Evolutionary conservation across 2,113 vertebrate genomes (phyloP).

Genomic region (Pyrgilauda ruficollis): DNA sequence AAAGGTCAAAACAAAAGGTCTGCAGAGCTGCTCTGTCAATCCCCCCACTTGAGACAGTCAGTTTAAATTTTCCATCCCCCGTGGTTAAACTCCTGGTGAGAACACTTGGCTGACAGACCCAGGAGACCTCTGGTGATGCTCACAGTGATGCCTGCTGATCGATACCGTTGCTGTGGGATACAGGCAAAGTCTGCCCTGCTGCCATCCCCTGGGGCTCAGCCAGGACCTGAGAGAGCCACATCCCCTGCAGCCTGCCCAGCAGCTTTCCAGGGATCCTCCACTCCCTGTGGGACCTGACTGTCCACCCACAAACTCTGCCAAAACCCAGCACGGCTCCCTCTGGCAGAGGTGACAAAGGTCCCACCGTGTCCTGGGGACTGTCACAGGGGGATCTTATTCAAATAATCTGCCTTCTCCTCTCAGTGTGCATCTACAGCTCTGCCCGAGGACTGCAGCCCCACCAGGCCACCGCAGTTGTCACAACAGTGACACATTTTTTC

Average conservation of each 20-base stretch:
- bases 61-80: neutral
- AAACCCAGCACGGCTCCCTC: neutral
- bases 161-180: neutral
- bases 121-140: neutral
- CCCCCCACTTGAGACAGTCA: neutral
- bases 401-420: neutral
- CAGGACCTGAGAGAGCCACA: neutral
- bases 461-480: neutral
- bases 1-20: neutral
- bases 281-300: neutral
- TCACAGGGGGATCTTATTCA: neutral
- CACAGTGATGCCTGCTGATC: neutral
- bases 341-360: neutral
- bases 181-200: neutral
- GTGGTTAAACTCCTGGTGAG: neutral
- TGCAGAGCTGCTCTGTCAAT: neutral
- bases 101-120: neutral
- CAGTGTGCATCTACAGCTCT: neutral
- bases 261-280: conserved; percentile 4
- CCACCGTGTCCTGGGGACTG: accelerated
- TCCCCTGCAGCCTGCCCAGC: neutral
- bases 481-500: neutral
- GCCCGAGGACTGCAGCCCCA: neutral
- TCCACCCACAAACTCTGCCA: neutral
- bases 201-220: neutral